A percentile compares a stretch with the other conserved stretches of the same genome.
phyloP scores from a whole-genome alignment of 2,113 vertebrate species.

The Crotalus viridis region DNA sequence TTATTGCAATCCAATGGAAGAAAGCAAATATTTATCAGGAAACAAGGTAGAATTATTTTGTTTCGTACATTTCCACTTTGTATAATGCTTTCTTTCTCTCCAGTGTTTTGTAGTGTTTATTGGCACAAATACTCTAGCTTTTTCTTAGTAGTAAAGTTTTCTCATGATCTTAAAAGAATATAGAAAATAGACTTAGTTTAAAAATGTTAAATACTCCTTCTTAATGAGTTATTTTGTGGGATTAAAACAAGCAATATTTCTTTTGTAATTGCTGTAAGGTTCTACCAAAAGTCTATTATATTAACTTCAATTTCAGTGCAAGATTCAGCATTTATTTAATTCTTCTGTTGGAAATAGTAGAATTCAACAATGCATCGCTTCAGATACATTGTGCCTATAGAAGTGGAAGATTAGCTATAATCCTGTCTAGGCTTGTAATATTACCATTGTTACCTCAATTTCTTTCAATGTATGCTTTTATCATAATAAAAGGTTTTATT shows the following conservation, averaged over 20 bases:
- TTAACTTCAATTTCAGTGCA: not conserved
- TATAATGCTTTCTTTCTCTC: not conserved
- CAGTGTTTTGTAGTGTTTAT: not conserved
- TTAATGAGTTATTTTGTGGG: not conserved
- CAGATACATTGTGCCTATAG: not conserved
- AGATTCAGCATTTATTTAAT: not conserved
- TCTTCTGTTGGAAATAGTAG: not conserved
- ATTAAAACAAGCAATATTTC: not conserved
- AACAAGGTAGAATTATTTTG: not conserved
- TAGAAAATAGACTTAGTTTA: not conserved
- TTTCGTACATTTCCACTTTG: not conserved
- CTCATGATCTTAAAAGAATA: not conserved
- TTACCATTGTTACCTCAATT: not conserved
- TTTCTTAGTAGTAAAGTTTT: not conserved
- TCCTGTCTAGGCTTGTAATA: not conserved
- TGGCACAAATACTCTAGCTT: not conserved
- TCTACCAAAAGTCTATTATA: not conserved
- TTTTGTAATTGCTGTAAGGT: slow-evolving; percentile 9
- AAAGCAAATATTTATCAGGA: not conserved
- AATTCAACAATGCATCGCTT: not conserved
- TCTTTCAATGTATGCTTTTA: not conserved
- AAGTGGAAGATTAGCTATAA: not conserved
- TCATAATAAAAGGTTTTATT: not conserved
- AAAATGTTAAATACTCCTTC: not conserved
- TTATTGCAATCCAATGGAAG: not conserved